These are phyloP conservation scores for Vireo griseus DNA, from an alignment of 2,797 vertebrate species.

Conservation along the genomic window DNA sequence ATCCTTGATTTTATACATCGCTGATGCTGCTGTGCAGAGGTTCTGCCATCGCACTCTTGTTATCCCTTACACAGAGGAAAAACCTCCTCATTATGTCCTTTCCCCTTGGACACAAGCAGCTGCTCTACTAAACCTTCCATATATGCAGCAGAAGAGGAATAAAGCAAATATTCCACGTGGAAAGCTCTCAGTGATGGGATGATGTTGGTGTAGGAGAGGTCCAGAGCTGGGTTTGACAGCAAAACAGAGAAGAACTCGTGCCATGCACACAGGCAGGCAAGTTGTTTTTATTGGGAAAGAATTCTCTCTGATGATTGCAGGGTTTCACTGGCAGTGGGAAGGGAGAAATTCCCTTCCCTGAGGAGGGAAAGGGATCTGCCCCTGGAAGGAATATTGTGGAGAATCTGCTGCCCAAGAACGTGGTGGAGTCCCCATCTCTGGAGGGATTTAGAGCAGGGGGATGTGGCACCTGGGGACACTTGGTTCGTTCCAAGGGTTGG, in stretches of 20 bases:
- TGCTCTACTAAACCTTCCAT: background rate
- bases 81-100: background rate
- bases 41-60: background rate
- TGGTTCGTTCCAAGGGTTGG: background rate
- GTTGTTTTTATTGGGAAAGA: background rate
- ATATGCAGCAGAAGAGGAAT: background rate
- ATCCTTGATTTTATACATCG: background rate
- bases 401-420: fast-evolving
- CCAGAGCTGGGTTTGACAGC: background rate
- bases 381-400: background rate
- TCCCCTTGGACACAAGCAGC: background rate
- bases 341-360: background rate
- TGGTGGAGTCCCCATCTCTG: background rate
- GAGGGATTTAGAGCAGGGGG: background rate
- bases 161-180: background rate
- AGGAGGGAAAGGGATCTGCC: too few species aligned
- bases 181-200: background rate
- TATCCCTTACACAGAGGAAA: background rate
- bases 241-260: fast-evolving
- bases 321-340: background rate
- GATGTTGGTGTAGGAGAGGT: fast-evolving
- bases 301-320: background rate
- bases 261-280: background rate
- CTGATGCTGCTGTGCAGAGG: background rate
- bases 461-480: background rate